These are phyloP conservation scores for Merluccius polli DNA, from an alignment of 2,797 vertebrate genomes.

Conservation along the genomic window DNA sequence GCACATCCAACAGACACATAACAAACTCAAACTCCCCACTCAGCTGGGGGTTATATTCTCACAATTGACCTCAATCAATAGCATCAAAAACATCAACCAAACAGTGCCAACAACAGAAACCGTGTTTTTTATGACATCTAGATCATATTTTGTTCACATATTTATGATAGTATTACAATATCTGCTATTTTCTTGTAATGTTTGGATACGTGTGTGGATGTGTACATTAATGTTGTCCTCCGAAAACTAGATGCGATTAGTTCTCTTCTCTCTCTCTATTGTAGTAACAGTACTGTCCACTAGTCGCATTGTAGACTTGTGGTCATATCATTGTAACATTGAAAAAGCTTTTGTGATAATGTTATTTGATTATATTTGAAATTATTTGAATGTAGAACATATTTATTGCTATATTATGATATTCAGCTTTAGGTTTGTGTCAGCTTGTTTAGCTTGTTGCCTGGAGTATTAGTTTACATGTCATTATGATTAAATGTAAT, in stretches of 20 bases:
- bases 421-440: not conserved
- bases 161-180: not conserved
- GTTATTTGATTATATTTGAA: not conserved
- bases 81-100: constrained; percentile 11
- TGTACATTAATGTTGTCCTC: not conserved
- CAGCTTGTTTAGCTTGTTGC: not conserved
- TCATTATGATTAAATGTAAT: too few species aligned
- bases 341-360: not conserved
- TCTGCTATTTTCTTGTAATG: not conserved
- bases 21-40: constrained; percentile 19
- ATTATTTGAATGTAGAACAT: not conserved
- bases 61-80: constrained; percentile 11
- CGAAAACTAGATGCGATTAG: not conserved
- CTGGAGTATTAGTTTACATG: too few species aligned
- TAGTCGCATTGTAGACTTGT: constrained; percentile 12
- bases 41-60: constrained; percentile 21
- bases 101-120: constrained; percentile 9
- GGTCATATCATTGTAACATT: constrained; percentile 7
- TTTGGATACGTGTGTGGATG: constrained; percentile 7
- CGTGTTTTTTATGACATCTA: not conserved
- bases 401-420: not conserved
- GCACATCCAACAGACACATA: constrained; percentile 25
- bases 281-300: constrained; percentile 17
- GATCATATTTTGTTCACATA: not conserved
- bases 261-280: constrained; percentile 2